Base-by-base conservation (phyloP, 2,888 invertebrate genomes). In the Pristionchus entomophagus region DNA sequence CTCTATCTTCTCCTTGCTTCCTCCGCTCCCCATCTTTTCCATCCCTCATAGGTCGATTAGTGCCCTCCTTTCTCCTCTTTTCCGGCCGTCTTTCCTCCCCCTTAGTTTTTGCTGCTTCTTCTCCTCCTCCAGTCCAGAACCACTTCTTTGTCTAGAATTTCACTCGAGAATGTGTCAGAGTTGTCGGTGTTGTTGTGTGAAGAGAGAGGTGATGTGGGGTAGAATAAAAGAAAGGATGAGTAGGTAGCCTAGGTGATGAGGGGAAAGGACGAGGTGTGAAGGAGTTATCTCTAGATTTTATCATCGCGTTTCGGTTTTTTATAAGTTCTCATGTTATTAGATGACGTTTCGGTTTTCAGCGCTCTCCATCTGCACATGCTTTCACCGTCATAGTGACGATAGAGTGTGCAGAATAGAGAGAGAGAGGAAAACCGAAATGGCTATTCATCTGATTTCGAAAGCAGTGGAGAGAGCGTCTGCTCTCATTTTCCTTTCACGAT, bases 41-140 rank as follows among this genome's bases (percentile, higher is more conserved):
- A 73, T 73, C 45, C 73, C 41, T 73, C 73, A 73, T 73, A 73
- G 45, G 73, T 73, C 73, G 73, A 73, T 73, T 73, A 73, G 41
- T 73, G 41, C 26, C 41, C 73, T 45, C 73, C 26, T 26, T 73
- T 73, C 65, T 69, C 41, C 38, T 22, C 73, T 41, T 73, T 45
- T 73, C 73, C 12, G 65, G 35, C 10, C 26, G 38, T 45, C 73
- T 73, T 26, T 73, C 35, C 26, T 12, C 29, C 59, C 59, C n/a
- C 32, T n/a, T 26, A 26, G 22, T 22, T 45, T 80, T 49, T 80
- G 12, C 41, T 35, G 6, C 45, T n/a, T 77, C n/a, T 41, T 10
- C 32, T 14, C 80, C 59, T 6, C 29, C 22, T 59, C 22, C 77
- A n/a, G 32, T 29, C 53, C 10, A 8, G 49, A 53, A 53, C 51